Evolutionary conservation across 2,888 invertebrate species (phyloP), one percentile per base, ranked within the genome.

Genomic region (Caenorhabditis sp.): DNA sequence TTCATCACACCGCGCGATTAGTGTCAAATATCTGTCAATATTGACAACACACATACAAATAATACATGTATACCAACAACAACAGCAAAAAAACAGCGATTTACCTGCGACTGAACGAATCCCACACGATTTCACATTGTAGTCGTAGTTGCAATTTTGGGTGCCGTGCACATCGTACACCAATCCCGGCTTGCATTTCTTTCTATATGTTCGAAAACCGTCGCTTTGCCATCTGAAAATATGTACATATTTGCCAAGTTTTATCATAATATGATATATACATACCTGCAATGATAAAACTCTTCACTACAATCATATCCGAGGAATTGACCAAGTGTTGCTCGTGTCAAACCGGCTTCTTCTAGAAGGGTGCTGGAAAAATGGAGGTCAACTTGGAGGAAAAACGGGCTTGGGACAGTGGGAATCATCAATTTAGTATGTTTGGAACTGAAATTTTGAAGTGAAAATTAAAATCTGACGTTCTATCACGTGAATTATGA

Each of bases 121-220:
- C 26, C 81, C 83, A 68, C 87, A 87, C 8, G 83, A 85, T 58
- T 82, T 82, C 58, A 87, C 85, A 63, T 87, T 87, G 69, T 83
- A 87, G 64, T 87, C 86, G 70, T 87, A 87, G 71, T 87, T 86
- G 63, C 87, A 87, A 67, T 87, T 87, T 69, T 87, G 86, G 1
- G 87, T 87, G 25, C 87, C 87, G 38, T 78, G 63, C 14, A 85
- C 84, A 66, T 87, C 87, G 69, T 83, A 87, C 1, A 87, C 87
- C 21, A 87, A 36, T 38, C 80, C 80, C 14, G 80, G 78, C 57
- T 80, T 80, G 52, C 87, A 87, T 26, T 71, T 77, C 64, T 87
- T 87, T 59, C 82, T 77, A 63, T 86, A 86, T 3, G 87, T 87
- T 23, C 83, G 70, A 65, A 82, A 87, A 0, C 87, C 87, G 59